These are phyloP conservation scores for Drosophila kohkoa DNA, from an alignment of 1,140 invertebrate species.

Conservation along the genomic window DNA sequence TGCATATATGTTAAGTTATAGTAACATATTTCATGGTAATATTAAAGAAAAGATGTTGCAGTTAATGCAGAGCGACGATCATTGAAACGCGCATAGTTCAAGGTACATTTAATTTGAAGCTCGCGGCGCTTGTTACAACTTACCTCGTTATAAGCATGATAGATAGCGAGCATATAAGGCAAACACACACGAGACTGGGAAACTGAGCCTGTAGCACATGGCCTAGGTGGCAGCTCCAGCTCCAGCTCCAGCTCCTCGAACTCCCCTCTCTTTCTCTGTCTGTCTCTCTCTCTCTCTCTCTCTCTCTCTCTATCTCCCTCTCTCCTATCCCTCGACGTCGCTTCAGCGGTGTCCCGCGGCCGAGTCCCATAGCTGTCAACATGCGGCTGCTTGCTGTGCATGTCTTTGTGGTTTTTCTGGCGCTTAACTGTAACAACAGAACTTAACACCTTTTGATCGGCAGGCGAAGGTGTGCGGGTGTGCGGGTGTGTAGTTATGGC, in stretches of 20 bases:
- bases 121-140: not conserved
- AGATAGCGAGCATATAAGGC: slow-evolving; percentile 2
- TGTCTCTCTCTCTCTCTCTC: too few relatives aligned
- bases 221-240: not conserved
- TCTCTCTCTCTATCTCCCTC: too few relatives aligned
- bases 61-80: not conserved
- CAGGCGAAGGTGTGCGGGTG: slow-evolving; percentile 39
- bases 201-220: slow-evolving; percentile 15
- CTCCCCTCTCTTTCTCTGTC: too few relatives aligned
- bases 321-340: too few relatives aligned
- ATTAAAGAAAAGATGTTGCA: not conserved
- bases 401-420: slow-evolving; percentile 70
- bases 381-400: slow-evolving; percentile 50
- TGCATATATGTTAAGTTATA: too few relatives aligned
- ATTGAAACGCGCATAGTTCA: not conserved
- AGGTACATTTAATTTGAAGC: not conserved
- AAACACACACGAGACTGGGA: slow-evolving; percentile 14
- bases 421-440: slow-evolving; percentile 76
- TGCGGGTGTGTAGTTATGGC: slow-evolving; percentile 62
- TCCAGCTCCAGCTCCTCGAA: not conserved
- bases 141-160: slow-evolving; percentile 11
- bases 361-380: slow-evolving; percentile 25
- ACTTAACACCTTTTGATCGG: slow-evolving; percentile 81
- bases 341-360: not conserved
- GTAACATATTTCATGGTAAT: too few relatives aligned